Base-by-base conservation (phyloP, 2,797 vertebrate species). In the Pseudochaenichthys georgianus region DNA sequence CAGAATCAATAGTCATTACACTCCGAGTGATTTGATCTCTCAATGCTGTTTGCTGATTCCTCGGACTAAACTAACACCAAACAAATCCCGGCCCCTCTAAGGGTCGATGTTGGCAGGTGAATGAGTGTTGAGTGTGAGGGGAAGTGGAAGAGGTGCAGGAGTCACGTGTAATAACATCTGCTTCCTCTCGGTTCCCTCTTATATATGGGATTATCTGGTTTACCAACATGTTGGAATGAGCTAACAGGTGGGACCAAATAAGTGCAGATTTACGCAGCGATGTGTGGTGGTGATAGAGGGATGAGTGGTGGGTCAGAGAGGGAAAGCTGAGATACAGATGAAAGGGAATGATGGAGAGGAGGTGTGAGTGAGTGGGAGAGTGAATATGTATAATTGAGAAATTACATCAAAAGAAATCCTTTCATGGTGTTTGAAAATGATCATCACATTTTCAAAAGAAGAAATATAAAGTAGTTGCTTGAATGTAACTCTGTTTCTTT, bases 1-100 rank as follows among this genome's bases (percentile, higher is more conserved):
- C 85, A 87, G 85, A 86, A 92, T 93, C 91, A 91, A 92, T 92
- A 93, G 89, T 91, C 91, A 94, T 90, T 93, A 92, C 81, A 81
- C 81, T 86, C 74, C 21, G 64, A 82, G 82, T 83, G 83, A 87
- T 93, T 92, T 92, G 90, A 94, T 92, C 90, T 90, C 85, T 84
- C 70, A 73, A 85, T 13, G 15, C 78, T 83, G 87, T 89, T 88
- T 91, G 87, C 87, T 61, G 83, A 92, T 90, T 92, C 86, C 80
- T 84, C 23, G 9, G 81, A 86, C 87, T 86, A 87, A 90, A 90
- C 89, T 84, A 88, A 89, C 82, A 90, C 69, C 84, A 73, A 85
- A 85, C 77, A 83, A 93, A 89, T 86, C 78, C 78, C 0, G 13
- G 78, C 75, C 61, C 64, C 64, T 59, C 38, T 46, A 21, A n/a